A percentile compares a stretch with the other conserved stretches of the same genome.
These are phyloP conservation scores for Lasiommata megera DNA, from an alignment of 2,888 invertebrate species.

Conservation along the genomic window DNA sequence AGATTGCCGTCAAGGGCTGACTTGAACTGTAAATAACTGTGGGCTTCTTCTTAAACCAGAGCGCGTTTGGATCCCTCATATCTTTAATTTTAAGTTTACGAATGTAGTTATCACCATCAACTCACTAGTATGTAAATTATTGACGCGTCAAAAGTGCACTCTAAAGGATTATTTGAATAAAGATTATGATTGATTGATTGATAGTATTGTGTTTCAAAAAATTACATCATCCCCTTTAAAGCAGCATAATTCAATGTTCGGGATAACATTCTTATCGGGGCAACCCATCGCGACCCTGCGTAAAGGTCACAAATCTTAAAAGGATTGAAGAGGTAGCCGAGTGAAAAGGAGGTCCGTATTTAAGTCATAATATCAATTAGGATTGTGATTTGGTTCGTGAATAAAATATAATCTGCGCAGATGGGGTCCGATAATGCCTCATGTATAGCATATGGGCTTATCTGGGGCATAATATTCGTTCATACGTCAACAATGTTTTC, in stretches of 20 bases:
- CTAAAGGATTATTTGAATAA: neutral
- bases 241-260: constrained; percentile 37
- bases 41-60: no score
- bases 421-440: neutral
- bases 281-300: constrained; percentile 35
- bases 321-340: constrained; percentile 27
- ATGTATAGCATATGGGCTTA: neutral
- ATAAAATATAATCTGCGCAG: constrained; percentile 14
- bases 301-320: constrained; percentile 33
- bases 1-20: no score
- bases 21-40: no score
- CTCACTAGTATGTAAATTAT: no score
- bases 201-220: no score
- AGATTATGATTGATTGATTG: neutral
- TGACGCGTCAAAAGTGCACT: no score
- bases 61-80: no score
- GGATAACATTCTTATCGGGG: constrained; percentile 33
- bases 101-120: no score
- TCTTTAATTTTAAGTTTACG: no score
- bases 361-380: constrained; percentile 30
- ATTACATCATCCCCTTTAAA: constrained; percentile 3
- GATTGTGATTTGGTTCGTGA: constrained; percentile 17
- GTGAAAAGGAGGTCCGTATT: constrained; percentile 24
- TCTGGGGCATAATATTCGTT: neutral
- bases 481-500: neutral